Conservation (phyloP, 1,140 invertebrate genomes). For the Piezodorus guildinii region DNA sequence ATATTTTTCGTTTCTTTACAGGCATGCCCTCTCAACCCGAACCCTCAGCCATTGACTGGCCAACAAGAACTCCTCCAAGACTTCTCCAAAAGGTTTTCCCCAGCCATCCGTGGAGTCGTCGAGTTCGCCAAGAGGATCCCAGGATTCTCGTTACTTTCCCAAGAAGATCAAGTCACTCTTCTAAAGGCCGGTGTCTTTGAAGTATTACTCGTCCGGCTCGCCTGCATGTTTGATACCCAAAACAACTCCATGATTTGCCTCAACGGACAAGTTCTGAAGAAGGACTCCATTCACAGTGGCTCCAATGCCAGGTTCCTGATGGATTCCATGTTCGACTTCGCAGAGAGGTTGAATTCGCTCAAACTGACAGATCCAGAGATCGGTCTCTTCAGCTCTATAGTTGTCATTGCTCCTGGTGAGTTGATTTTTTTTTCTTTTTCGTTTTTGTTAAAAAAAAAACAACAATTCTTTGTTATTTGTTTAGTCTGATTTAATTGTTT, state of each 20-base stretch:
- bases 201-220: conserved; percentile 80
- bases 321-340: conserved; percentile 95
- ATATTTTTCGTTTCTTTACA: conserved; percentile 35
- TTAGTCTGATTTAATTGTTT: background rate
- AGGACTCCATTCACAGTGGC: conserved; percentile 77
- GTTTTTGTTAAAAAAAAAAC: background rate
- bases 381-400: conserved; percentile 87
- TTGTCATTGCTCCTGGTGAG: conserved; percentile 79
- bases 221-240: conserved; percentile 83
- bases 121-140: conserved; percentile 96
- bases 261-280: conserved; percentile 80
- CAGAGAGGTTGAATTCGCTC: conserved; percentile 82
- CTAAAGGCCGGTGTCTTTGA: conserved; percentile 93
- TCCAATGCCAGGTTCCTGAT: conserved; percentile 88
- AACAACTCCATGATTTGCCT: conserved; percentile 85
- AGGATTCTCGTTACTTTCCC: conserved; percentile 84
- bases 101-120: conserved; percentile 90
- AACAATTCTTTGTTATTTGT: background rate
- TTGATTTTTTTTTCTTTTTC: conserved; percentile 1
- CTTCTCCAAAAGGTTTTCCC: conserved; percentile 86
- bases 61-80: conserved; percentile 73
- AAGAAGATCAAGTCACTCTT: conserved; percentile 93
- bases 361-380: conserved; percentile 84
- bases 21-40: conserved; percentile 91
- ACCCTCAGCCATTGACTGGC: conserved; percentile 64